Conservation (phyloP, 2,888 invertebrate species). For the Eupithecia inturbata region DNA sequence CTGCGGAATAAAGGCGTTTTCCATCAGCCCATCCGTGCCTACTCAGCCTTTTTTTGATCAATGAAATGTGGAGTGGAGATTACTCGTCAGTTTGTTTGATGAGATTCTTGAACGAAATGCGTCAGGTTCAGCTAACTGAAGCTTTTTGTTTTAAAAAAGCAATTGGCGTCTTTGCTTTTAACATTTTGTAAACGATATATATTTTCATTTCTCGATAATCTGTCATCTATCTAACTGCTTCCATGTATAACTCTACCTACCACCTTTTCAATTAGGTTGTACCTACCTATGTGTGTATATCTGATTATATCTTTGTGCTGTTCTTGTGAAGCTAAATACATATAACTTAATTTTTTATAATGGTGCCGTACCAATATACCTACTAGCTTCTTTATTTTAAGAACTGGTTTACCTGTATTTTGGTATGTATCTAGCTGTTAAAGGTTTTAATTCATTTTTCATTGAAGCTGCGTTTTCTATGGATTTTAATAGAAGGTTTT, state of each 20-base stretch:
- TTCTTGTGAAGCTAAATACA: no score
- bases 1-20: constrained; percentile 26
- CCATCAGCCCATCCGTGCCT: constrained; percentile 27
- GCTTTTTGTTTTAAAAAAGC: constrained; percentile 7
- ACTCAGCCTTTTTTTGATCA: constrained; percentile 29
- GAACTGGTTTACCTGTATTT: neutral
- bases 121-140: constrained; percentile 7
- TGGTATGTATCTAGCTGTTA: neutral
- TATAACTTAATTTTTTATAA: no score
- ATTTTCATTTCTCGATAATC: neutral
- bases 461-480: neutral
- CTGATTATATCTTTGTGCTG: no score
- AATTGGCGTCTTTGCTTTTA: constrained; percentile 4
- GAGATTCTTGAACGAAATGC: constrained; percentile 16
- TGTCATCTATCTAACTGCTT: no score
- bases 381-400: neutral
- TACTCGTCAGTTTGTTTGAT: constrained; percentile 26
- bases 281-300: no score
- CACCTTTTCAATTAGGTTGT: no score
- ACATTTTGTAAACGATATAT: neutral
- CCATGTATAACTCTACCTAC: no score
- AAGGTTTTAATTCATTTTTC: neutral
- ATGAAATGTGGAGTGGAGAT: constrained; percentile 27
- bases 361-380: neutral
- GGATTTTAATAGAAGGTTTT: neutral